Conservation (phyloP, 2,888 invertebrate species). For the Nysson spinosus region DNA sequence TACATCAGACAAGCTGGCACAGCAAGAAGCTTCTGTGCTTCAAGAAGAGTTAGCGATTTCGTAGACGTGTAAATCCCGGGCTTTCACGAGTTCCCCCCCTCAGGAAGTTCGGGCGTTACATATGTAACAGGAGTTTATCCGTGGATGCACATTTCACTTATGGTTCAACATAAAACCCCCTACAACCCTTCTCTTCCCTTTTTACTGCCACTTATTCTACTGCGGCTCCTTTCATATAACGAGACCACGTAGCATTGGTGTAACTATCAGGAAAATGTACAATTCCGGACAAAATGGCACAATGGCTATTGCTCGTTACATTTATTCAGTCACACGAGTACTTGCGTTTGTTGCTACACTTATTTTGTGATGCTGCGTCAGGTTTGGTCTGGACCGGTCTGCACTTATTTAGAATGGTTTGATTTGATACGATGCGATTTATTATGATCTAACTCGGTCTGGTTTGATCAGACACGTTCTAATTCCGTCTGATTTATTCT, state of each 20-base stretch:
- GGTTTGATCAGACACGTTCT: too few relatives aligned
- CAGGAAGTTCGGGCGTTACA: constrained; percentile 53
- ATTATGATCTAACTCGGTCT: too few relatives aligned
- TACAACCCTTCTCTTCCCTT: constrained; percentile 35
- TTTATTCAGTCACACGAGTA: constrained; percentile 24
- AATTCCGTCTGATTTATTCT: too few relatives aligned
- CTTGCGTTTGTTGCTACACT: background rate
- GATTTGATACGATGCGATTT: too few relatives aligned
- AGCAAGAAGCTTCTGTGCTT: background rate
- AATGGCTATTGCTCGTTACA: constrained; percentile 36
- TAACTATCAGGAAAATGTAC: constrained; percentile 8
- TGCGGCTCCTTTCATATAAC: constrained; percentile 6
- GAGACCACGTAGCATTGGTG: background rate
- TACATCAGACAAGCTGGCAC: background rate
- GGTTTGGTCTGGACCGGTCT: too few relatives aligned
- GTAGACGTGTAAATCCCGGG: constrained; percentile 41
- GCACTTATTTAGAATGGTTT: too few relatives aligned
- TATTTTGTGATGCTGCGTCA: background rate
- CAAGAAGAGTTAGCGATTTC: constrained; percentile 38
- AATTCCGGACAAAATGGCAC: constrained; percentile 20
- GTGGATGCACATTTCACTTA: constrained; percentile 63
- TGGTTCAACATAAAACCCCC: constrained; percentile 49
- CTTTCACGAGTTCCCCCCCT: background rate
- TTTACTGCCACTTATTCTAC: constrained; percentile 31
- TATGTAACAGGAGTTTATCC: constrained; percentile 54